Conservation (phyloP, 2,797 vertebrate genomes). For the Hirundo rustica region DNA sequence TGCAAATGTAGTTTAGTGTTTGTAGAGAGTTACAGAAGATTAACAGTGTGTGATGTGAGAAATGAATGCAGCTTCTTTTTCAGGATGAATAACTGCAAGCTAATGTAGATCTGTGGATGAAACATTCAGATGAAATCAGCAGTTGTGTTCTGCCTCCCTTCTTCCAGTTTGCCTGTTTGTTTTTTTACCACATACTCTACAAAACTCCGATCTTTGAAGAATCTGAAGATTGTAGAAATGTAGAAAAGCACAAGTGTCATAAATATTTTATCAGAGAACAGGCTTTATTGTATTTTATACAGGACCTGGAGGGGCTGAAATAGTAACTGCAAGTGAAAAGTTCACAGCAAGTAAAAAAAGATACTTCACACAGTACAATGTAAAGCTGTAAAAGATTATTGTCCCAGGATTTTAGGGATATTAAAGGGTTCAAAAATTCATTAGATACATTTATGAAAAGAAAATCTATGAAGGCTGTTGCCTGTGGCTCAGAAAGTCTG, state of each 20-base stretch:
- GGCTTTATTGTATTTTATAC: not conserved
- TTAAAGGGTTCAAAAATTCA: not conserved
- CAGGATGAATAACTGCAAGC: not conserved
- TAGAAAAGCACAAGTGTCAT: not conserved
- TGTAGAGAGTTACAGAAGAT: constrained; percentile 14
- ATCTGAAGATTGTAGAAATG: not conserved
- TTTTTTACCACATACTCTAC: not conserved
- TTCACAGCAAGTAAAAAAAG: not conserved
- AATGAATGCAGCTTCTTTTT: constrained; percentile 23
- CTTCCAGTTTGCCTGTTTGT: not conserved
- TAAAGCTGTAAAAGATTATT: not conserved
- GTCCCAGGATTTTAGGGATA: not conserved
- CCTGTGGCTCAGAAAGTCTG: not conserved
- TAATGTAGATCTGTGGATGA: not conserved
- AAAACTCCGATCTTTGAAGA: not conserved
- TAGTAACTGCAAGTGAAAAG: not conserved
- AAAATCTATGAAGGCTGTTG: not conserved
- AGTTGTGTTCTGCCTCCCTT: not conserved
- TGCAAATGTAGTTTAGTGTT: constrained; percentile 22
- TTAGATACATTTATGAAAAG: not conserved
- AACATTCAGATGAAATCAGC: not conserved
- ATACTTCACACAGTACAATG: not conserved
- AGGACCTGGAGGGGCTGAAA: not conserved
- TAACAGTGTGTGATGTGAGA: not conserved
- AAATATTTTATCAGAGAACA: not conserved